Conservation (phyloP, 2,113 vertebrate species). For the Scatophagus argus region DNA sequence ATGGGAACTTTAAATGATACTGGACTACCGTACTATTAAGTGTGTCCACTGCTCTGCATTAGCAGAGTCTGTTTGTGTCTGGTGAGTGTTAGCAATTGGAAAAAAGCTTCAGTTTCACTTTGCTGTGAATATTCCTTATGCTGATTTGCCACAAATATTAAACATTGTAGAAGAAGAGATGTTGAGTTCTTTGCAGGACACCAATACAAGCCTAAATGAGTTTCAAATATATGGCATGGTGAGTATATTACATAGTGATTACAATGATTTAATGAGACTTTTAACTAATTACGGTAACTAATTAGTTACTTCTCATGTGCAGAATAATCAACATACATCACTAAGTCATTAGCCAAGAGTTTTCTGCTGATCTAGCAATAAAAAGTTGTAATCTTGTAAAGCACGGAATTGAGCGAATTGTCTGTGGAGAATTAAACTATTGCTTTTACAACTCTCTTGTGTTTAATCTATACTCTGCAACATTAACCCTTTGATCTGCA, state of each 20-base stretch:
- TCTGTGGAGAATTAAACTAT: constrained; percentile 11
- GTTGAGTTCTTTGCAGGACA: not conserved
- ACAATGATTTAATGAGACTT: constrained; percentile 36
- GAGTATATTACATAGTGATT: constrained; percentile 23
- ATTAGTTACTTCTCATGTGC: constrained; percentile 53
- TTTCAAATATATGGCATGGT: not conserved
- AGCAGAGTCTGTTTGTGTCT: too few species aligned
- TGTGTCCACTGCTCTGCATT: not conserved
- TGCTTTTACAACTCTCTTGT: constrained; percentile 2
- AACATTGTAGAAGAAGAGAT: not conserved
- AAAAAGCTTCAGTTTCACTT: not conserved
- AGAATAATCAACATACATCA: constrained; percentile 42
- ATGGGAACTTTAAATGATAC: not conserved
- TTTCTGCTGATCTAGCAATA: not conserved
- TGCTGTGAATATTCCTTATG: not conserved
- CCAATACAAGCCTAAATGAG: not conserved
- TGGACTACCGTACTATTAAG: not conserved
- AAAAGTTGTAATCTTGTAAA: not conserved
- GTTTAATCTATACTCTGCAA: constrained; percentile 66
- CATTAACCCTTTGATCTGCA: constrained; percentile 64
- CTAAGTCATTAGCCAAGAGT: constrained; percentile 23
- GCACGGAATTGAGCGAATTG: not conserved
- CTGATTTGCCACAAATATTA: not conserved
- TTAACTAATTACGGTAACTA: constrained; percentile 35
- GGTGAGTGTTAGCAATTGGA: not conserved